Base-by-base conservation (phyloP, 2,888 invertebrate genomes). In the Noctua janthina region DNA sequence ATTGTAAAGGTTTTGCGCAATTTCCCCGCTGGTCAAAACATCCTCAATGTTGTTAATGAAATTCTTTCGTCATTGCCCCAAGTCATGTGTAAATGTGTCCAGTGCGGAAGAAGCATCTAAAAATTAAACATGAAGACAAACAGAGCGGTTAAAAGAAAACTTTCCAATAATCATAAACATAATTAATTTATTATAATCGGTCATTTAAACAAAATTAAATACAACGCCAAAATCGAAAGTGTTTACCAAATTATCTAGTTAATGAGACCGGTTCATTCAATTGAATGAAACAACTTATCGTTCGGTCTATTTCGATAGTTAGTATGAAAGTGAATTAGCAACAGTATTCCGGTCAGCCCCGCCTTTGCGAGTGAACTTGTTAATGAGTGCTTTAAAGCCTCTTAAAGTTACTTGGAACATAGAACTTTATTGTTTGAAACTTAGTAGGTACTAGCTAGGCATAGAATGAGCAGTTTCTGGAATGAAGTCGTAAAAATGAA, bases 301-400 rank as follows among this genome's bases (percentile, higher is more conserved):
- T 88, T 84, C 84, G 83, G 81, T 92, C 88, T 88, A 89, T 88
- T 84, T 82, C 80, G 84, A 71, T 71, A 59, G 81, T 76, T 74
- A 73, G 82, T 87, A 90, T 84, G 92, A 93, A 93, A 93, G 91
- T 92, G 93, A 94, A 93, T 93, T 93, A 92, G 92, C 92, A 90
- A 88, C 82, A 81, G 73, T 90, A 91, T 91, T 90, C 90, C 89
- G 91, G 88, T 89, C 90, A 87, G 79, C 78, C 77, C 35, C 80
- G 67, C 82, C 81, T 77, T 74, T 3, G 29, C 29, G 43, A 75
- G 69, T 66, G 80, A 67, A 82, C 81, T 76, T 88, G 79, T 88
- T 87, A 86, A 86, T 86, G 77, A 85, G 62, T 67, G 72, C 20
- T 75, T 74, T 70, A 79, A 84, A 78, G 69, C 59, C 59, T 84